Base-by-base conservation (phyloP, 1,140 invertebrate species). In the Maconellicoccus hirsutus region DNA sequence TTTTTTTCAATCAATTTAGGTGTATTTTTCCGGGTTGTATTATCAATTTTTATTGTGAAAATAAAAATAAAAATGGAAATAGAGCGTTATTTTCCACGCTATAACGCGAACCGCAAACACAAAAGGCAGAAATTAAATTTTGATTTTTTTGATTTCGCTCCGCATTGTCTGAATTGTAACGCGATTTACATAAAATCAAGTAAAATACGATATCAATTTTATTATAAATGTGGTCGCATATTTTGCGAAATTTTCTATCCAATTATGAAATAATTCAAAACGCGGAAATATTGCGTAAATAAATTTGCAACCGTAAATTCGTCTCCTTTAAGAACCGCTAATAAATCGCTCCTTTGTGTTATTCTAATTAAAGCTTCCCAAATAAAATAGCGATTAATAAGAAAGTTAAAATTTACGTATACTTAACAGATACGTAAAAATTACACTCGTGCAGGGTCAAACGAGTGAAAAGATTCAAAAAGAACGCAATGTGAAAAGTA, bases 1-100 rank as follows among this genome's bases (percentile, higher is more conserved):
- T 52, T 52, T 52, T 52, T 19, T 52, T 52, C n/a, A 52, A 52
- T 52, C 42, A 52, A 52, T 52, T 52, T 52, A 52, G 12, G 42
- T 19, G n/a, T 3, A 33, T 33, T 52, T 52, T 52, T 52, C 42
- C 42, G 42, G 29, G 42, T 52, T 16, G 42, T 19, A 16, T 52
- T 52, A 52, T 16, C 42, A 52, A 52, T 52, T 52, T 52, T 16
- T 19, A 52, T 52, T 52, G 42, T 52, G 42, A 16, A 16, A 16
- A 52, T 52, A 16, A 52, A 19, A 52, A 19, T 16, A 52, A 52
- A 52, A 52, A 52, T 16, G 16, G 42, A 52, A 52, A 52, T 52
- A 3, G 42, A 19, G n/a, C 42, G 10, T 52, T 52, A 52, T 52
- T 52, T 52, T 52, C n/a, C 3, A 52, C n/a, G 42, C 42, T 52